Evolutionary conservation across 2,888 invertebrate species (phyloP).

Genomic region (Eupithecia centaureata): DNA sequence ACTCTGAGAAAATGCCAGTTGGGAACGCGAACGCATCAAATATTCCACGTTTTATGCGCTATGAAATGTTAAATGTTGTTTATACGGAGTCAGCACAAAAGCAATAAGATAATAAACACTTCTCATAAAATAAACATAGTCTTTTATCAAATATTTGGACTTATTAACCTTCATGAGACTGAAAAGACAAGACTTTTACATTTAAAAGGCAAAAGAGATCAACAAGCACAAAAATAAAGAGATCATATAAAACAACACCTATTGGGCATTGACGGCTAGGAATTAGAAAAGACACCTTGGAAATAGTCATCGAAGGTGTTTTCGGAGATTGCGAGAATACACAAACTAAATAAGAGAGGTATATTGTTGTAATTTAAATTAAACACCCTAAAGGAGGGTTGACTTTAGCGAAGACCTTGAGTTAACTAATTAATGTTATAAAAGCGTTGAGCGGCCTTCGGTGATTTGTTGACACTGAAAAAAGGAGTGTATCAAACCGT

Average conservation of each 20-base stretch:
- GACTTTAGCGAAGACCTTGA: conserved; percentile 16
- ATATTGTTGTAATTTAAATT: conserved; percentile 7
- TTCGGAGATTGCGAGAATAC: background rate
- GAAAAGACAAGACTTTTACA: background rate
- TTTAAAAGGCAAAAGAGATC: background rate
- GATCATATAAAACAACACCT: too few relatives aligned
- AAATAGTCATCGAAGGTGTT: background rate
- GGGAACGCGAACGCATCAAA: conserved; percentile 32
- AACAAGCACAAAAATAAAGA: too few relatives aligned
- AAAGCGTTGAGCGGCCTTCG: conserved; percentile 15
- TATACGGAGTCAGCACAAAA: conserved; percentile 15
- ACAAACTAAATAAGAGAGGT: background rate
- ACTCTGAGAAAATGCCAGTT: conserved; percentile 9
- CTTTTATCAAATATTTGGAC: background rate
- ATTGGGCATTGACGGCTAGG: too few relatives aligned
- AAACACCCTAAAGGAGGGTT: conserved; percentile 17
- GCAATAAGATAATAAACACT: background rate
- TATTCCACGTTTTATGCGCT: conserved; percentile 25
- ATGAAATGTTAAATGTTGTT: conserved; percentile 22
- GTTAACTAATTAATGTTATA: conserved; percentile 21
- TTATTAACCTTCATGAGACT: conserved; percentile 1
- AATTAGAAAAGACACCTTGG: background rate
- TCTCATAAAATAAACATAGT: background rate
- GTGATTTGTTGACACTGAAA: conserved; percentile 13
- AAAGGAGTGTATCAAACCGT: background rate